Base-by-base conservation (phyloP, 2,888 invertebrate genomes). In the Plagodis dolabraria region DNA sequence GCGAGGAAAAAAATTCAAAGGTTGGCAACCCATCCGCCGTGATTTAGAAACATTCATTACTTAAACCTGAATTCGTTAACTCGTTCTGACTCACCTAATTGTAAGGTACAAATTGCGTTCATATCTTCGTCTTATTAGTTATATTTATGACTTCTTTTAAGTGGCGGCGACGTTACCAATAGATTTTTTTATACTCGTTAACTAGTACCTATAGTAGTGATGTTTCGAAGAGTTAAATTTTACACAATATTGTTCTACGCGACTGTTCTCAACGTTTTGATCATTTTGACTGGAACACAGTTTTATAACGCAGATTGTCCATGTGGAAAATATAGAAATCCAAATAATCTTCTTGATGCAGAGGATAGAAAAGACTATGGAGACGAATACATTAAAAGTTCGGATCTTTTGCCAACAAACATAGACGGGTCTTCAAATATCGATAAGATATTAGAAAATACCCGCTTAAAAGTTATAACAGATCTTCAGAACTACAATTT, bases 401-500 rank as follows among this genome's bases (percentile, higher is more conserved):
- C 10, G 10, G 10, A 7, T 7, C 36, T 40, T 10, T 7, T 40
- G 60, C 83, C 89, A 7, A 88, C 86, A 9, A 85, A 82, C 64
- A 8, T 6, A 6, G 87, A 89, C 65, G 87, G 85, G 45, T 84
- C 85, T 36, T 82, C 86, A 53, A 78, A 87, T 60, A 77, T 86
- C 46, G 85, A 89, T 12, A 86, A 80, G 65, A 77, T 92, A 68
- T 72, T 92, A 62, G 82, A 88, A 46, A 85, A 82, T 76, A 87
- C 87, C 49, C 77, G 84, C 54, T 68, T 70, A 8, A 86, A 85
- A 80, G 86, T 92, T 44, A 84, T 79, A 71, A 68, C 71, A 49
- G 85, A 87, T 77, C 84, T 94, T 79, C 76, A 69, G 57, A 82
- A 79, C 66, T 89, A 87, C 67, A 90, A 88, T 65, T 86, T 85